Percentiles rank a stretch among this genome's conserved stretches.
phyloP scores from a whole-genome alignment of 1,140 invertebrate species.

The Penaeus indicus region DNA sequence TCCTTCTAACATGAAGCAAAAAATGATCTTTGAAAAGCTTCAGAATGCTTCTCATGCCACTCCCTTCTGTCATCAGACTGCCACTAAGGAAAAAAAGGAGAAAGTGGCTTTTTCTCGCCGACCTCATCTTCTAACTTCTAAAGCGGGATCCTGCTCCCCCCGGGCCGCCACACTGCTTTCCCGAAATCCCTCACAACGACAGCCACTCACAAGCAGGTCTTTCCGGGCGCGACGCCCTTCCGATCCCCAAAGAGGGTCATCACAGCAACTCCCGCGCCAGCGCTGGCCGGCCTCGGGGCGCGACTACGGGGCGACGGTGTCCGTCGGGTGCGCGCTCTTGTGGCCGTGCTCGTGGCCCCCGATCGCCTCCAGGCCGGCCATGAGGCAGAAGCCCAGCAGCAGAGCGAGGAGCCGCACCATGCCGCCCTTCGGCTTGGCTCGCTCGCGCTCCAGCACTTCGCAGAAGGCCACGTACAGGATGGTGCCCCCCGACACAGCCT shows the following conservation, averaged over 20 bases:
- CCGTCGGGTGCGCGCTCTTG: not conserved
- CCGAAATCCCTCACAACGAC: no score
- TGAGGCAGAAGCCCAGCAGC: slow-evolving; percentile 75
- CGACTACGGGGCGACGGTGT: not conserved
- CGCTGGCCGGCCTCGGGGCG: not conserved
- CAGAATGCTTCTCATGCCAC: no score
- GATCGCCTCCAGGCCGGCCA: slow-evolving; percentile 71
- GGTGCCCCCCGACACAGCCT: slow-evolving; percentile 60
- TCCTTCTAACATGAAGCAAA: no score
- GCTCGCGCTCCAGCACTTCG: slow-evolving; percentile 65
- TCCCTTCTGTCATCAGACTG: no score
- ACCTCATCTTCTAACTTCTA: no score
- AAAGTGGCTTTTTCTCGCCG: no score
- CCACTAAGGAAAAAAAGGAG: no score
- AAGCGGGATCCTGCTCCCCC: no score
- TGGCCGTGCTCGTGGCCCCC: slow-evolving; percentile 46
- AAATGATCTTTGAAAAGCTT: no score
- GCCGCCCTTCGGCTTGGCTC: slow-evolving; percentile 76
- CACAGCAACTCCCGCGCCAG: not conserved
- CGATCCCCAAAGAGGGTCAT: not conserved
- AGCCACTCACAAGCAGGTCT: no score
- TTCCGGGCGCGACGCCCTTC: no score
- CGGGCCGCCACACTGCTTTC: no score
- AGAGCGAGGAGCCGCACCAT: slow-evolving; percentile 76
- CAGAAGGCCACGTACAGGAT: slow-evolving; percentile 66